Conservation (phyloP, 2,113 vertebrate genomes). For the Furnarius figulus region DNA sequence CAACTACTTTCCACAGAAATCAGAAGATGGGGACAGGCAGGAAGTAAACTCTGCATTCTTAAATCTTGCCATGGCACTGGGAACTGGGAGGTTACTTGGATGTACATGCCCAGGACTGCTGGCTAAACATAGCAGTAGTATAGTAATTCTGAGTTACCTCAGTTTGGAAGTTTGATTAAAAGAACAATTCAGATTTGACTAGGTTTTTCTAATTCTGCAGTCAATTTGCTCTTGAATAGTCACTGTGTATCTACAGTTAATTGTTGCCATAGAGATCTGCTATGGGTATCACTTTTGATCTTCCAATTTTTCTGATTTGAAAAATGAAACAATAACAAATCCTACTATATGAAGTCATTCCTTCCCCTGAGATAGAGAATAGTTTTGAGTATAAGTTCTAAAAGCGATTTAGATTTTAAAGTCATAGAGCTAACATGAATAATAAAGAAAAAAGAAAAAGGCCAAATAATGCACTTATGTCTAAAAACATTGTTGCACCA, state of each 20-base stretch:
- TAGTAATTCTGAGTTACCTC: not conserved
- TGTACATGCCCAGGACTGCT: not conserved
- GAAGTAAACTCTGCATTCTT: not conserved
- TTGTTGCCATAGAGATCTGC: not conserved
- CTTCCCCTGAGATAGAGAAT: not conserved
- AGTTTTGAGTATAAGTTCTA: not conserved
- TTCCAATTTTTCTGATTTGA: constrained; percentile 6
- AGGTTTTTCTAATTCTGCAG: not conserved
- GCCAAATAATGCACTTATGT: not conserved
- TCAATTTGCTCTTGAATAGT: not conserved
- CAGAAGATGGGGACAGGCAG: not conserved
- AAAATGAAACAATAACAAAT: not conserved
- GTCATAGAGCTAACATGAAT: not conserved
- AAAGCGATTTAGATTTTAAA: constrained; percentile 2
- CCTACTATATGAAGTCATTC: not conserved
- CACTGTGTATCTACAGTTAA: not conserved
- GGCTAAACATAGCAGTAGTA: not conserved
- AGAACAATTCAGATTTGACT: not conserved
- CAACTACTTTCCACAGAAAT: not conserved
- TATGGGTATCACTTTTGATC: not conserved
- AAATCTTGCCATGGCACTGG: not conserved
- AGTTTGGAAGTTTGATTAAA: not conserved
- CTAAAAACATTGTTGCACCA: not conserved
- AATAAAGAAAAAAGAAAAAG: not conserved
- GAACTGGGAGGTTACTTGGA: not conserved